These are phyloP conservation scores for Echeneis naucrates DNA, from an alignment of 2,797 vertebrate genomes.

Conservation along the genomic window DNA sequence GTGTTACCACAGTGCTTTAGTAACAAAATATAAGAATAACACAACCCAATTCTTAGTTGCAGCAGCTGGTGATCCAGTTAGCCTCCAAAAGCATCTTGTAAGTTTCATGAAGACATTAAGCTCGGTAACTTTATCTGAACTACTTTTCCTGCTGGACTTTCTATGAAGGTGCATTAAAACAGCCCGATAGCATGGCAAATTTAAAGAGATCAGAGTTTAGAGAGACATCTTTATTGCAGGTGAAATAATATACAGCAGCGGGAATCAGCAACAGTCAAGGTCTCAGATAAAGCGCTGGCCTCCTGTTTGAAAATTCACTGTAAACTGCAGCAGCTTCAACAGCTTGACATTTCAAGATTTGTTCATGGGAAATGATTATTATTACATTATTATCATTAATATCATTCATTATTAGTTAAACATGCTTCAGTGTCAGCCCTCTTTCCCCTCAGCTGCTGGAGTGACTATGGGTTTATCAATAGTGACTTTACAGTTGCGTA, in stretches of 20 bases:
- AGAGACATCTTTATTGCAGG: neutral
- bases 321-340: constrained; percentile 20
- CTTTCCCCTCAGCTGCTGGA: constrained; percentile 11
- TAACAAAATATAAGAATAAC: no score
- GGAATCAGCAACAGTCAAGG: neutral
- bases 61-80: neutral
- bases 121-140: neutral
- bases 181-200: neutral
- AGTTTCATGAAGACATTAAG: neutral
- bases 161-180: constrained; percentile 4
- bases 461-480: constrained; percentile 27
- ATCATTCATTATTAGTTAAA: no score
- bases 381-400: no score
- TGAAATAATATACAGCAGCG: neutral
- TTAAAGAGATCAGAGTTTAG: neutral
- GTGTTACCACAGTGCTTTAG: neutral
- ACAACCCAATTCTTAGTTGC: no score
- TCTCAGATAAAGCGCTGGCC: neutral
- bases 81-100: neutral
- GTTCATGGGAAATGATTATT: neutral
- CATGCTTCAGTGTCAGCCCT: neutral
- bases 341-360: constrained; percentile 42
- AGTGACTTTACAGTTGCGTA: constrained; percentile 16
- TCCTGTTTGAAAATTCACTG: neutral
- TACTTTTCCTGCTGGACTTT: neutral